Evolutionary conservation across 2,888 invertebrate species (phyloP).

Genomic region (Onthophagus sagittarius): DNA sequence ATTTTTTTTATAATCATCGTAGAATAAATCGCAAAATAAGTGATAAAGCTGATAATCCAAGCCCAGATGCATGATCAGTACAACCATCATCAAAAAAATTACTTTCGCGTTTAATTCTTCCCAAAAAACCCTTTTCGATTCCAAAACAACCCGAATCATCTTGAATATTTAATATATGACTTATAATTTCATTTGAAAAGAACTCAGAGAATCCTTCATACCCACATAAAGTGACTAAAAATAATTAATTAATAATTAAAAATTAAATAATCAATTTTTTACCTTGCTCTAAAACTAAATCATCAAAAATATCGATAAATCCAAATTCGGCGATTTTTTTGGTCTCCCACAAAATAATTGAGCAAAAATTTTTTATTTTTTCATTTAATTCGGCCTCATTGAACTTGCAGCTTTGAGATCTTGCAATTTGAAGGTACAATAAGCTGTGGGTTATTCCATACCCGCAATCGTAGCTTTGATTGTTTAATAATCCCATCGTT

Average conservation of each 20-base stretch:
- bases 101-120: conserved; percentile 34
- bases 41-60: conserved; percentile 45
- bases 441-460: conserved; percentile 47
- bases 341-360: conserved; percentile 38
- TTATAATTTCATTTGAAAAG: conserved; percentile 40
- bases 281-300: conserved; percentile 41
- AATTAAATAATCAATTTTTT: not conserved
- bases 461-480: conserved; percentile 34
- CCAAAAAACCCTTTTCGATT: not conserved
- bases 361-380: conserved; percentile 32
- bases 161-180: conserved; percentile 45
- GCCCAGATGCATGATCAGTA: conserved; percentile 47
- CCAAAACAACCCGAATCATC: conserved; percentile 44
- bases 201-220: conserved; percentile 52
- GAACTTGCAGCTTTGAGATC: conserved; percentile 33
- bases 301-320: conserved; percentile 34
- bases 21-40: conserved; percentile 35
- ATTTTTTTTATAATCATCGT: not conserved
- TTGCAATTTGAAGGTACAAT: conserved; percentile 40
- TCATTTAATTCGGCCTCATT: conserved; percentile 16
- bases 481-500: conserved; percentile 27
- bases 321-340: conserved; percentile 32
- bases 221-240: conserved; percentile 50
- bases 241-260: conserved; percentile 10
- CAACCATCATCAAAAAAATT: conserved; percentile 44